Base-by-base conservation (phyloP, 2,113 vertebrate species). In the Bubo blakistoni region DNA sequence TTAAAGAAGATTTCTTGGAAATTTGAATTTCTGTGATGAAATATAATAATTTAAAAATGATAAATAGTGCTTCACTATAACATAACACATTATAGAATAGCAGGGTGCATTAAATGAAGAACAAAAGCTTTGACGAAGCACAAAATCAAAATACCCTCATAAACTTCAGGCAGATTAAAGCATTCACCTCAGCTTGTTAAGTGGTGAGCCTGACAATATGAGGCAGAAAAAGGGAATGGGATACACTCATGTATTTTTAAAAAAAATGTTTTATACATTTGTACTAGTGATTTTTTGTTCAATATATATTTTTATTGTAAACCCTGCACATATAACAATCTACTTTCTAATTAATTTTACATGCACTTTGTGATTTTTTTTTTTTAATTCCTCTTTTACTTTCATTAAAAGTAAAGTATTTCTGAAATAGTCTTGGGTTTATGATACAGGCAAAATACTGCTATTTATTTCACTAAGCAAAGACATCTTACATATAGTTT, bases 201-300 rank as follows among this genome's bases (percentile, higher is more conserved):
- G 30, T 27, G 6, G 16, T 47, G 21, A 7, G 7, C 32, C 40
- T 67, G 40, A 51, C 1, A n/a, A 30, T 15, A 29, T 4, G 38
- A 78, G 16, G 17, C 2, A 4, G n/a, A 54, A 66, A 89, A 81
- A 24, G 4, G 2, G 15, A 81, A 88, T 17, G n/a, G 26, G 25
- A 63, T 34, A 66, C 1, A 29, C 0, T 49, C 11, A 12, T 6
- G 7, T 9, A 57, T 25, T 36, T 61, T 27, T 2, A 2, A 19
- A 38, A 70, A 42, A 29, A 25, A 16, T 6, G 8, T 47, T 77
- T 40, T 5, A 3, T 36, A n/a, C 15, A 26, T 49, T 24, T 54
- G 5, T 49, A 69, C 6, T 27, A 73, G 44, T 40, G 19, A 44
- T 3, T 25, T 22, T 51, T 59, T 79, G 21, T 47, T 67, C 32